Evolutionary conservation across 1,140 invertebrate genomes (phyloP).

Genomic region (Lepidotrigona ventralis): DNA sequence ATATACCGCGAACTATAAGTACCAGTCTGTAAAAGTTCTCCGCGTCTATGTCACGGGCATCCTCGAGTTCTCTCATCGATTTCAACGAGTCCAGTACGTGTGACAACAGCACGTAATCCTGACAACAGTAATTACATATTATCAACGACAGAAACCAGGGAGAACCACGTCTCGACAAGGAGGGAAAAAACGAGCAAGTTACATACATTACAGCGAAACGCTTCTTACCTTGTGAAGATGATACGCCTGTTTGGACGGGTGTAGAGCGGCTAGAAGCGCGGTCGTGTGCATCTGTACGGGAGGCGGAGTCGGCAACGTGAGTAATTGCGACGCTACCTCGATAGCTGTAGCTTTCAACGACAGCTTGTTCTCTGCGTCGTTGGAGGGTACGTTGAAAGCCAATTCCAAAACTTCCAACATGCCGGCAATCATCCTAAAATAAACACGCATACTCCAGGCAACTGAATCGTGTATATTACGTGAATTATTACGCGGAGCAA

Average conservation of each 20-base stretch:
- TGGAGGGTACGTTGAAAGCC: slow-evolving; percentile 81
- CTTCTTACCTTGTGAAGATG: slow-evolving; percentile 89
- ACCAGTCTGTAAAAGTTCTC: slow-evolving; percentile 95
- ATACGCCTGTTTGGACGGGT: slow-evolving; percentile 86
- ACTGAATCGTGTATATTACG: too few relatives aligned
- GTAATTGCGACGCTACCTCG: slow-evolving; percentile 88
- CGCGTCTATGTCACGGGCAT: slow-evolving; percentile 88
- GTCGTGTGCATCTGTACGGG: slow-evolving; percentile 89
- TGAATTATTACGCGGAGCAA: too few relatives aligned
- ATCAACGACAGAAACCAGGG: background rate
- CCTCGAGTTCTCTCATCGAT: slow-evolving; percentile 82
- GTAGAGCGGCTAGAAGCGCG: slow-evolving; percentile 90
- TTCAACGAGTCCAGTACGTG: slow-evolving; percentile 88
- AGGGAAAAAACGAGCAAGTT: too few relatives aligned
- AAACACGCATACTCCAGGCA: background rate
- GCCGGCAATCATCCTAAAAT: slow-evolving; percentile 85
- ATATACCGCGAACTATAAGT: slow-evolving; percentile 91
- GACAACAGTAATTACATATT: background rate
- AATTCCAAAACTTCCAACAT: slow-evolving; percentile 88
- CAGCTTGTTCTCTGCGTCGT: slow-evolving; percentile 71
- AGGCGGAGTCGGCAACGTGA: slow-evolving; percentile 90
- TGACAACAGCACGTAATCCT: slow-evolving; percentile 90
- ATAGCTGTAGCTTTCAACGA: slow-evolving; percentile 83
- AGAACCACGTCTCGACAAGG: background rate
- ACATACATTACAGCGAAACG: background rate